Conservation (phyloP, 2,113 vertebrate genomes). For the Atrichornis clamosus region DNA sequence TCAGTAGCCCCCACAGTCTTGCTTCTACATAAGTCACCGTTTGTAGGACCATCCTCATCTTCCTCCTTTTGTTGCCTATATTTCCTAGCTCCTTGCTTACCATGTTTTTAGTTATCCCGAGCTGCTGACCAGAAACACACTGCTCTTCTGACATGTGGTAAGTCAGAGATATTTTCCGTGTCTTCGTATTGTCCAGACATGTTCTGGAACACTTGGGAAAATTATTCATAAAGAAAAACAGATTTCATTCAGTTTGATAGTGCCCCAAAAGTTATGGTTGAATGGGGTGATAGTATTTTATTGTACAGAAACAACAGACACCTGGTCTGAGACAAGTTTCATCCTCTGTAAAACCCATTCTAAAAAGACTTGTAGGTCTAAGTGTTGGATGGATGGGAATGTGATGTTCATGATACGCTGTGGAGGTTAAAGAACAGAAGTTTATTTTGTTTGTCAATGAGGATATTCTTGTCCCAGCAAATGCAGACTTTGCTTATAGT, state of each 20-base stretch:
- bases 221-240: not conserved
- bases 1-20: not conserved
- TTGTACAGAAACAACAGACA: not conserved
- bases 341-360: not conserved
- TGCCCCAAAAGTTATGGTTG: not conserved
- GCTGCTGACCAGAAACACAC: not conserved
- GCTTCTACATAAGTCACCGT: not conserved
- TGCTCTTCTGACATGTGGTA: not conserved
- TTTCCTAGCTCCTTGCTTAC: not conserved
- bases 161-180: not conserved
- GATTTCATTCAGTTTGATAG: not conserved
- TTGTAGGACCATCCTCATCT: not conserved
- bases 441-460: not conserved
- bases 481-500: not conserved
- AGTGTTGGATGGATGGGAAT: not conserved
- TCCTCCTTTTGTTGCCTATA: not conserved
- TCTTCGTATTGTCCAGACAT: not conserved
- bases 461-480: not conserved
- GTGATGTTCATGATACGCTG: not conserved
- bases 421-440: not conserved
- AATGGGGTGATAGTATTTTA: not conserved
- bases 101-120: not conserved
- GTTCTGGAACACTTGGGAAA: not conserved
- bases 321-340: not conserved
- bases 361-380: not conserved